Evolutionary conservation across 2,797 vertebrate species (phyloP).

Genomic region (Sebastes hubbsi): DNA sequence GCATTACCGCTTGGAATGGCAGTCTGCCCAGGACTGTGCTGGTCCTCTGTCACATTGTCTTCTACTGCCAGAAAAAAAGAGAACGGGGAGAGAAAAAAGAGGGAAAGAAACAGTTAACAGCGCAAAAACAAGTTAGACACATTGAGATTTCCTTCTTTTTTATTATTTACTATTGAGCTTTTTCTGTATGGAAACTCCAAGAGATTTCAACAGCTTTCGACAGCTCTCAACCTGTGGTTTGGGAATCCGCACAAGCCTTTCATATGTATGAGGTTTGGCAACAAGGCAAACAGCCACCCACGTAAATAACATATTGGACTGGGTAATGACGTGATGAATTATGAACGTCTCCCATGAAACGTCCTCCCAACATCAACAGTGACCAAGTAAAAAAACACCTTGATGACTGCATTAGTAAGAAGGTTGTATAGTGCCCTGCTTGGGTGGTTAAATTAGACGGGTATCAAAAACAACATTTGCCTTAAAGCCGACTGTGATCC

Average conservation of each 20-base stretch:
- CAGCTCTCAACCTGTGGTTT: slow-evolving; percentile 77
- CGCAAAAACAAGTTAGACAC: slow-evolving; percentile 79
- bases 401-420: slow-evolving; percentile 66
- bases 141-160: slow-evolving; percentile 71
- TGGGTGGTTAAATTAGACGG: slow-evolving; percentile 30
- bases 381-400: slow-evolving; percentile 75
- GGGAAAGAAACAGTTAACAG: slow-evolving; percentile 80
- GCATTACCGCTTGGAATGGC: slow-evolving; percentile 88
- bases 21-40: slow-evolving; percentile 87
- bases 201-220: slow-evolving; percentile 75
- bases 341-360: slow-evolving; percentile 75
- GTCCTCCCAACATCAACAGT: slow-evolving; percentile 70
- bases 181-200: slow-evolving; percentile 75
- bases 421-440: slow-evolving; percentile 10
- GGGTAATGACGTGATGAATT: slow-evolving; percentile 82
- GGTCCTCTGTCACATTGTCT: slow-evolving; percentile 90
- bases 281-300: slow-evolving; percentile 77
- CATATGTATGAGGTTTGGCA: slow-evolving; percentile 81
- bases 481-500: slow-evolving; percentile 12
- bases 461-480: slow-evolving; percentile 38
- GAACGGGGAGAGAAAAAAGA: slow-evolving; percentile 39
- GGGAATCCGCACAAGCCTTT: slow-evolving; percentile 75
- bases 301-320: slow-evolving; percentile 83
- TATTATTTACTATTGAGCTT: slow-evolving; percentile 76
- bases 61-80: slow-evolving; percentile 86